Evolutionary conservation across 2,797 vertebrate genomes (phyloP), one percentile per base, ranked within the genome.

Genomic region (Chiroxiphia lanceolata): DNA sequence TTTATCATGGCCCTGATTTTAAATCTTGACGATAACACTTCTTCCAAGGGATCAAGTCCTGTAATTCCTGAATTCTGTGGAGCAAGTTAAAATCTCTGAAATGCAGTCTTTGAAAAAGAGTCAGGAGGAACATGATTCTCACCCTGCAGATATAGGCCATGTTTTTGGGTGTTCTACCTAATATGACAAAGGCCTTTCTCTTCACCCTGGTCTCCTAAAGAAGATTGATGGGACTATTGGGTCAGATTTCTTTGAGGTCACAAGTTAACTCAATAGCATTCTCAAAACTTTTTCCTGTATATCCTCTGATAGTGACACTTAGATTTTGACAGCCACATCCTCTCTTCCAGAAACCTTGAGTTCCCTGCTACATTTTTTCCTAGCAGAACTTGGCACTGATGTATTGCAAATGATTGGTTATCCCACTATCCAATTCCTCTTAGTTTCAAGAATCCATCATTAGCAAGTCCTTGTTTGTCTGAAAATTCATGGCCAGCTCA

Each of bases 401-500:
- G 33, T 4, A 38, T 61, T 54, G 42, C 47, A 56, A 51, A 74
- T 89, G n/a, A 42, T 27, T 70, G 56, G 40, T 77, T 85, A 27
- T 74, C 45, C 36, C n/a, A 42, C 64, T 74, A 19, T 53, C 71
- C 56, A 18, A 9, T 89, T 77, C 40, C 56, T 74, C 47, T 33
- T 33, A 20, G 64, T 75, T 85, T 88, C 36, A 87, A 71, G 87
- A 77, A 87, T 74, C 60, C 60, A 64, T 83, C 82, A 83, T 91
- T 89, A 91, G 48, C 33, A 60, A 74, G 29, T 89, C 89, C 60
- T 77, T 79, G 18, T 87, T 90, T 77, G 67, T 85, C 71, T 87
- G 71, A 83, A 94, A 79, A 77, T 64, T 45, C 83, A 29, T 75
- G 29, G 23, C 76, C 68, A 83, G 16, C 91, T 94, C 91, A 93